These are phyloP conservation scores for Gastrophryne carolinensis DNA, from an alignment of 2,797 vertebrate species.

Conservation along the genomic window DNA sequence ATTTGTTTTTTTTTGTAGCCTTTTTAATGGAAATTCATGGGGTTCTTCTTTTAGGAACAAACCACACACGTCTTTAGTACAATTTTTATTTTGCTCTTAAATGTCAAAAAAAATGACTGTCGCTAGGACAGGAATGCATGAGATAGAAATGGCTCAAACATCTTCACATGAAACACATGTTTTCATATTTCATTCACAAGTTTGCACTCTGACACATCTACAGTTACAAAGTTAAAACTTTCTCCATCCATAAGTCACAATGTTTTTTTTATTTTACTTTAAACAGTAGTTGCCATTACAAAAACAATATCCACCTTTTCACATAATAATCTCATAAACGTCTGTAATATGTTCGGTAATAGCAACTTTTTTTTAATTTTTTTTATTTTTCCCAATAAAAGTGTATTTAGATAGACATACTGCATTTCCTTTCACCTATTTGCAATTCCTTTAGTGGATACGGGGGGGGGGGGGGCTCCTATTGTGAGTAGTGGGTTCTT, in stretches of 20 bases:
- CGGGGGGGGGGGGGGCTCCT: no score
- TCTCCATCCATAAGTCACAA: slow-evolving; percentile 74
- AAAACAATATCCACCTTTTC: slow-evolving; percentile 72
- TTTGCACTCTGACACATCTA: slow-evolving; percentile 72
- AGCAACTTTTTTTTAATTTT: slow-evolving; percentile 63
- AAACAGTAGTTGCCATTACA: slow-evolving; percentile 75
- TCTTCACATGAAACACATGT: slow-evolving; percentile 84
- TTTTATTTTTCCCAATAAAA: not conserved
- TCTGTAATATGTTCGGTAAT: slow-evolving; percentile 58
- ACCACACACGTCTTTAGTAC: slow-evolving; percentile 18
- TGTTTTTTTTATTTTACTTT: slow-evolving; percentile 66
- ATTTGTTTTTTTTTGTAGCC: no score
- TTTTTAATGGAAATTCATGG: no score
- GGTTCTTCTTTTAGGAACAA: no score
- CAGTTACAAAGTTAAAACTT: slow-evolving; percentile 71
- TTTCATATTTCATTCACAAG: slow-evolving; percentile 79
- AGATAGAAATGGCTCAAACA: slow-evolving; percentile 96
- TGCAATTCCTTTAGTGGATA: no score
- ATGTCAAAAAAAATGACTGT: slow-evolving; percentile 84
- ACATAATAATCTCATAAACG: slow-evolving; percentile 58
- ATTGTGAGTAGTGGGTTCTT: no score
- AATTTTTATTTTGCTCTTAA: slow-evolving; percentile 60
- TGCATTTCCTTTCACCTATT: not conserved
- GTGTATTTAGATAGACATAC: slow-evolving; percentile 18
- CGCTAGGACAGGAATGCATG: slow-evolving; percentile 95